phyloP scores from a whole-genome alignment of 2,113 vertebrate species.

The Redunca redunca region DNA sequence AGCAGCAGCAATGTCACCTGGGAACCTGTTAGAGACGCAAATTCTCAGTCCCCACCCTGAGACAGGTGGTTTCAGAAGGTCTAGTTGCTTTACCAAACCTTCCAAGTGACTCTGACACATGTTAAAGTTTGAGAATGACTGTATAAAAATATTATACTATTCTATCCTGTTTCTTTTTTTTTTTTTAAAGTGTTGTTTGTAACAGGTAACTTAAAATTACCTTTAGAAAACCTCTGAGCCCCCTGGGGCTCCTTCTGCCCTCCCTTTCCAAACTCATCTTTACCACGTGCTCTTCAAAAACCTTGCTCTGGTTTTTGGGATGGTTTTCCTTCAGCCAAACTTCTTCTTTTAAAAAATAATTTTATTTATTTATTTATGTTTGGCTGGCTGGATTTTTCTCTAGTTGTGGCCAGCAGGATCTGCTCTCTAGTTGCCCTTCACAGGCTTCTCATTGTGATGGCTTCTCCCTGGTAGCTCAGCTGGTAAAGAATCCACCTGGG shows the following conservation, averaged over 20 bases:
- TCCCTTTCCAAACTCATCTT: not conserved
- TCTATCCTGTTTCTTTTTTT: not conserved
- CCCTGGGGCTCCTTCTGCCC: not conserved
- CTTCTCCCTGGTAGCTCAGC: not conserved
- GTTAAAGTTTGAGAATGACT: not conserved
- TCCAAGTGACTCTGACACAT: not conserved
- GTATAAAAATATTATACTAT: no score
- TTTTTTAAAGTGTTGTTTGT: not conserved
- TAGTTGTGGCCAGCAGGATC: not conserved
- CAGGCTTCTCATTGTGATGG: not conserved
- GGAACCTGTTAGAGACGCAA: not conserved
- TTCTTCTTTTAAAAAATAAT: not conserved
- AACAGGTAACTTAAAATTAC: not conserved
- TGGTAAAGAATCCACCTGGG: not conserved
- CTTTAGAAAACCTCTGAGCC: not conserved
- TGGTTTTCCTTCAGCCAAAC: not conserved
- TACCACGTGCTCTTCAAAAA: not conserved
- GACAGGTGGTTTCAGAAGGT: not conserved
- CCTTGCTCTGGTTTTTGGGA: not conserved
- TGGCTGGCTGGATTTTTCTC: not conserved
- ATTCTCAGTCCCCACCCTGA: not conserved
- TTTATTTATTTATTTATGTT: not conserved
- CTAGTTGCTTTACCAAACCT: not conserved
- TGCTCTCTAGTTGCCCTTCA: not conserved
- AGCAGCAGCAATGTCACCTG: fast-evolving